phyloP scores from a whole-genome alignment of 2,888 invertebrate species.

The Leucoma salicis region DNA sequence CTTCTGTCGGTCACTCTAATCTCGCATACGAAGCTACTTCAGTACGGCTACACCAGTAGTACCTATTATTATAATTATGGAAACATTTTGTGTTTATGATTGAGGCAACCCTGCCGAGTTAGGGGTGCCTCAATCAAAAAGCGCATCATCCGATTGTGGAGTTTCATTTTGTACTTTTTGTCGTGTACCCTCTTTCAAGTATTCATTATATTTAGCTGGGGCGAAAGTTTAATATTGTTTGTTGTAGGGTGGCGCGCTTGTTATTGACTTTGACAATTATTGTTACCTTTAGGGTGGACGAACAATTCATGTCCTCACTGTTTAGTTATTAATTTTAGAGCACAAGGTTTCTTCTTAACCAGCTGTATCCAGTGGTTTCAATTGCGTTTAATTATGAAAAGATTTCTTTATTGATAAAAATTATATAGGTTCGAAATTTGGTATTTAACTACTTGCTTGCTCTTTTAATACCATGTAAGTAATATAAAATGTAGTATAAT shows the following conservation, averaged over 20 bases:
- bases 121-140: conserved; percentile 55
- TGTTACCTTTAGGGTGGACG: conserved; percentile 20
- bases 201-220: conserved; percentile 31
- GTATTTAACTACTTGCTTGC: no score
- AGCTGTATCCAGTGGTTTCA: no score
- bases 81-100: no score
- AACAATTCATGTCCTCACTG: conserved; percentile 20
- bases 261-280: conserved; percentile 37
- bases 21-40: no score
- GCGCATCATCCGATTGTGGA: conserved; percentile 69
- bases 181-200: conserved; percentile 15
- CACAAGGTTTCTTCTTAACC: conserved; percentile 9
- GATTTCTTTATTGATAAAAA: no score
- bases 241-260: conserved; percentile 6
- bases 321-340: conserved; percentile 17
- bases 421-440: no score
- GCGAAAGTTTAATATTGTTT: conserved; percentile 35
- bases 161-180: conserved; percentile 43
- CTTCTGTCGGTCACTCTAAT: no score
- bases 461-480: no score
- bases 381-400: no score
- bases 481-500: no score
- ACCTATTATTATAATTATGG: no score
- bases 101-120: conserved; percentile 38
- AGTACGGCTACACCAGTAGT: no score